Conservation (phyloP, 2,113 vertebrate species). For the Rhinoderma darwinii region DNA sequence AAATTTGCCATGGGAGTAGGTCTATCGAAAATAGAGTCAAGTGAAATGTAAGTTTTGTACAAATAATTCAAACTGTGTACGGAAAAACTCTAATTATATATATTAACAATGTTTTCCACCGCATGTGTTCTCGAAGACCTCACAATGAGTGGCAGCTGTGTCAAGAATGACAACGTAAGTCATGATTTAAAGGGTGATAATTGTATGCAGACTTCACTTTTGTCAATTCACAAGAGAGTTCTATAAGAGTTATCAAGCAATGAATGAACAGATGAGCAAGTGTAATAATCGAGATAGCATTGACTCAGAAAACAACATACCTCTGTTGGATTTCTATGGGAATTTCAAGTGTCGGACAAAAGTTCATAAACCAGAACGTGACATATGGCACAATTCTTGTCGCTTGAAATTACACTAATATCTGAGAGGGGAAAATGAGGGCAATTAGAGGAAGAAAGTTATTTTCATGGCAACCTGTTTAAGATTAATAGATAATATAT, state of each 20-base stretch:
- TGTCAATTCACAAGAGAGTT: conserved; percentile 28
- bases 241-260: conserved; percentile 29
- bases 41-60: neutral
- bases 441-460: neutral
- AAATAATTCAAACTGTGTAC: neutral
- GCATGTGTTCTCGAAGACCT: neutral
- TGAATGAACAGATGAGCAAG: conserved; percentile 33
- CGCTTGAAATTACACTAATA: neutral
- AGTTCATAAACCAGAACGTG: conserved; percentile 13
- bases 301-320: neutral
- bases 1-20: neutral
- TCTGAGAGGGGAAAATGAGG: neutral
- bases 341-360: neutral
- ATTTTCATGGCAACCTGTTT: neutral
- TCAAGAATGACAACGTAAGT: conserved; percentile 17
- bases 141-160: conserved; percentile 29
- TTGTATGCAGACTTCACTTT: conserved; percentile 25
- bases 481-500: neutral
- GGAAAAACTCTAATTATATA: conserved; percentile 15
- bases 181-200: conserved; percentile 40
- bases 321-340: neutral
- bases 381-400: conserved; percentile 7
- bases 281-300: conserved; percentile 25
- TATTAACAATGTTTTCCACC: neutral
- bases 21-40: neutral